A percentile compares a stretch with the other conserved stretches of the same genome.
phyloP scores from a whole-genome alignment of 2,113 vertebrate species.

The Cranoglanis bouderius region DNA sequence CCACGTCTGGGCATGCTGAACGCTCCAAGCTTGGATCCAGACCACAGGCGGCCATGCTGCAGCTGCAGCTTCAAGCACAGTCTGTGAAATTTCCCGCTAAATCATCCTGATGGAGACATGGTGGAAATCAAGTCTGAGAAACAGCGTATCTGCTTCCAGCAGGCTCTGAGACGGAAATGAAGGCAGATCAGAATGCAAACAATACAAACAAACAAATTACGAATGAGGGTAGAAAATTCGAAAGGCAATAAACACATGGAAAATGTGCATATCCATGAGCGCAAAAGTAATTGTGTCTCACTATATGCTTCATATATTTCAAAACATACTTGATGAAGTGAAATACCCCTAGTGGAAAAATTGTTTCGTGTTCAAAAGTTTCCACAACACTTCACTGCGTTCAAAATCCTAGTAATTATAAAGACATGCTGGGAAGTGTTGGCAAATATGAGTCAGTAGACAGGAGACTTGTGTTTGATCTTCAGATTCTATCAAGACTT shows the following conservation, averaged over 20 bases:
- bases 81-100: conserved; percentile 60
- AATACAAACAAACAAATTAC: not conserved
- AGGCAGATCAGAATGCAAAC: not conserved
- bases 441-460: not conserved
- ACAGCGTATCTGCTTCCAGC: not conserved
- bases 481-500: too few relatives aligned
- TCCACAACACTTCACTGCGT: too few relatives aligned
- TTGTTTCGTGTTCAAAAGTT: not conserved
- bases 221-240: not conserved
- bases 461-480: not conserved
- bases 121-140: conserved; percentile 4
- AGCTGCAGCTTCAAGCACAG: conserved; percentile 54
- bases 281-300: not conserved
- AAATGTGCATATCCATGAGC: not conserved
- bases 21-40: conserved; percentile 56
- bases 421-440: not conserved
- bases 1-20: conserved; percentile 62
- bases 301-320: not conserved
- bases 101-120: conserved; percentile 63
- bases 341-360: not conserved
- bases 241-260: too few relatives aligned
- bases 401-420: not conserved
- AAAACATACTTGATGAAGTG: too few relatives aligned
- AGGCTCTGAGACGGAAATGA: not conserved
- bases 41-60: conserved; percentile 55